Conservation (phyloP, 2,113 vertebrate genomes). For the Glareola pratincola region DNA sequence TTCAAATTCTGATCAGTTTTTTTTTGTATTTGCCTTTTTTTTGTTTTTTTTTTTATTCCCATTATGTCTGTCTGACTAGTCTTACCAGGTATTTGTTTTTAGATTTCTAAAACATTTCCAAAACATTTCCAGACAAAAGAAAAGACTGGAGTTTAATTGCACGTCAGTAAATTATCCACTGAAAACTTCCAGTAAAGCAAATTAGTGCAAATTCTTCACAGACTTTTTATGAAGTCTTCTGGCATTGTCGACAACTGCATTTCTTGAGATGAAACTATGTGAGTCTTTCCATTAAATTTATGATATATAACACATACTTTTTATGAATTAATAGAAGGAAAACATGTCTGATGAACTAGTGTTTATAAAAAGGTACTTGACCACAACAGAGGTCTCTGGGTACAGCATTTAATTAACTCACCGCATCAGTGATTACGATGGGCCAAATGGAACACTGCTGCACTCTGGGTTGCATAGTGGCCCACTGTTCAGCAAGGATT, state of each 20-base stretch:
- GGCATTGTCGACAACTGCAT: not conserved
- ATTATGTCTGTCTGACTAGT: not conserved
- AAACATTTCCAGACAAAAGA: not conserved
- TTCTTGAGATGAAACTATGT: not conserved
- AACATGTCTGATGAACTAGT: not conserved
- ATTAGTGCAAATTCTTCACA: not conserved
- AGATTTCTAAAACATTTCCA: not conserved
- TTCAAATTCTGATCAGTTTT: not conserved
- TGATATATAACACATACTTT: not conserved
- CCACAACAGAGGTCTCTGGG: not conserved
- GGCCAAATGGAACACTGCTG: not conserved
- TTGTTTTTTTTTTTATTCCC: not conserved
- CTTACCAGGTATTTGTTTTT: not conserved
- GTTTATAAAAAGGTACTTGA: not conserved
- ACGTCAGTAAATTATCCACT: not conserved
- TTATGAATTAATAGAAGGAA: not conserved
- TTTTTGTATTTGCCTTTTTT: not conserved
- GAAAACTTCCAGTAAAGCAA: not conserved
- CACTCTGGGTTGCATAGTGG: not conserved
- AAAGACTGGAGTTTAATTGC: not conserved
- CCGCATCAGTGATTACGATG: not conserved
- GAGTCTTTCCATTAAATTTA: not conserved
- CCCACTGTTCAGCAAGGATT: not conserved
- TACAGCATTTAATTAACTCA: not conserved
- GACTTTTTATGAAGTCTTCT: not conserved